These are phyloP conservation scores for Leptinotarsa defecta DNA, from an alignment of 1,140 invertebrate species.

Conservation along the genomic window DNA sequence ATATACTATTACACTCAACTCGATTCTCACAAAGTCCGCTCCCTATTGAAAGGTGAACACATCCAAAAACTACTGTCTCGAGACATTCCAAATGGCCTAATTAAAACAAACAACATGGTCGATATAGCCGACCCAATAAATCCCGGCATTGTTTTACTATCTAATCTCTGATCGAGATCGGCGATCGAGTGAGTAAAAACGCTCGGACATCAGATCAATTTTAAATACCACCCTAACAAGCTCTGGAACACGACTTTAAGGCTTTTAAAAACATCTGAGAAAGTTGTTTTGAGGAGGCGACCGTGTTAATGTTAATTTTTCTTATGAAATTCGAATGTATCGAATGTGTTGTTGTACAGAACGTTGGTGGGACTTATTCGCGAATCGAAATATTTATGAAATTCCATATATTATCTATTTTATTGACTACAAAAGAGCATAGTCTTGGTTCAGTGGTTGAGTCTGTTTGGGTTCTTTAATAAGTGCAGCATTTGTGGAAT, in stretches of 20 bases:
- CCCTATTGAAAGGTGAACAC: slow-evolving; percentile 19
- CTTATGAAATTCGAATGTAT: slow-evolving; percentile 33
- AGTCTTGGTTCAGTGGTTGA: too few species aligned
- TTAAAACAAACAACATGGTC: slow-evolving; percentile 40
- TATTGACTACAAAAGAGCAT: too few species aligned
- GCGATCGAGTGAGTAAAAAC: slow-evolving; percentile 39
- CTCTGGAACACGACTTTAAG: slow-evolving; percentile 34
- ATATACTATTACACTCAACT: too few species aligned
- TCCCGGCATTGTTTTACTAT: slow-evolving; percentile 44
- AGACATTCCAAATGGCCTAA: slow-evolving; percentile 38
- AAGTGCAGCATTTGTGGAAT: too few species aligned
- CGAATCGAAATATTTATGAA: too few species aligned
- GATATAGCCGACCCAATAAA: slow-evolving; percentile 44
- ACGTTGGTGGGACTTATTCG: too few species aligned
- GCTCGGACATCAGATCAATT: slow-evolving; percentile 46
- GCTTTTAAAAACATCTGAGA: slow-evolving; percentile 33
- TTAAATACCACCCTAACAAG: slow-evolving; percentile 51
- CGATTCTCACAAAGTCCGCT: neutral
- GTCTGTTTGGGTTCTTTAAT: too few species aligned
- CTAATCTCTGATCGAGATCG: slow-evolving; percentile 45
- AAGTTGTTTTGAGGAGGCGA: slow-evolving; percentile 19
- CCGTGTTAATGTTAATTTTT: slow-evolving; percentile 34
- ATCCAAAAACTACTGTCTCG: slow-evolving; percentile 36
- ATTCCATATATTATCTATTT: too few species aligned
- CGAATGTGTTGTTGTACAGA: neutral